These are phyloP conservation scores for Aspidoscelis tigris DNA, from an alignment of 2,113 vertebrate genomes.

Conservation along the genomic window DNA sequence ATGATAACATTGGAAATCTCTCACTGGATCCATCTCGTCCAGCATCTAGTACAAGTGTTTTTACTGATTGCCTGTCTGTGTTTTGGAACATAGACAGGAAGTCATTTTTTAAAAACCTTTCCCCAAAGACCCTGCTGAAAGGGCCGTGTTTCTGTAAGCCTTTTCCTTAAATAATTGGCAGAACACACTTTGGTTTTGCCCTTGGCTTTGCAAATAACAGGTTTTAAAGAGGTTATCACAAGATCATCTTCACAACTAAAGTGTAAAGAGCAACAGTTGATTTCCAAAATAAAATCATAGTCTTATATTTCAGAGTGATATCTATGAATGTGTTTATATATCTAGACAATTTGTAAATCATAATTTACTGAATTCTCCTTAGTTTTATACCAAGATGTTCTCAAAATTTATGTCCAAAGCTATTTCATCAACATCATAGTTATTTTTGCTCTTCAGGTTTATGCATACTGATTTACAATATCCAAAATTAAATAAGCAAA, in stretches of 20 bases:
- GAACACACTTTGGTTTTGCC: too few species aligned
- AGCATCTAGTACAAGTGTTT: too few species aligned
- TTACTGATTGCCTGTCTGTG: too few species aligned
- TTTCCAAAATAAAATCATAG: conserved; percentile 21
- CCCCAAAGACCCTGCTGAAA: too few species aligned
- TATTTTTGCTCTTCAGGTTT: background rate
- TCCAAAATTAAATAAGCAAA: too few species aligned
- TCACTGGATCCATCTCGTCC: too few species aligned
- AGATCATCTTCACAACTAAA: background rate
- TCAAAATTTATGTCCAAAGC: background rate
- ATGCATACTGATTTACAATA: background rate
- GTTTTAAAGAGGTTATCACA: background rate
- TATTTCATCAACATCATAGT: background rate
- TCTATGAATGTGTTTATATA: background rate
- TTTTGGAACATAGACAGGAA: too few species aligned
- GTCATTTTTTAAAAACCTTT: too few species aligned
- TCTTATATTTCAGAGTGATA: background rate
- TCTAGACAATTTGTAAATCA: background rate
- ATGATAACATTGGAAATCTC: too few species aligned
- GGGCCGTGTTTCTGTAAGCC: too few species aligned
- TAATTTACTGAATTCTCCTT: background rate
- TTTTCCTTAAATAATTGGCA: too few species aligned
- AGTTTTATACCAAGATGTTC: background rate
- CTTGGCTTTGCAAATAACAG: too few species aligned
- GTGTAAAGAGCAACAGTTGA: conserved; percentile 5